Base-by-base conservation (phyloP, 2,797 vertebrate species). In the Enteromius argenteus region DNA sequence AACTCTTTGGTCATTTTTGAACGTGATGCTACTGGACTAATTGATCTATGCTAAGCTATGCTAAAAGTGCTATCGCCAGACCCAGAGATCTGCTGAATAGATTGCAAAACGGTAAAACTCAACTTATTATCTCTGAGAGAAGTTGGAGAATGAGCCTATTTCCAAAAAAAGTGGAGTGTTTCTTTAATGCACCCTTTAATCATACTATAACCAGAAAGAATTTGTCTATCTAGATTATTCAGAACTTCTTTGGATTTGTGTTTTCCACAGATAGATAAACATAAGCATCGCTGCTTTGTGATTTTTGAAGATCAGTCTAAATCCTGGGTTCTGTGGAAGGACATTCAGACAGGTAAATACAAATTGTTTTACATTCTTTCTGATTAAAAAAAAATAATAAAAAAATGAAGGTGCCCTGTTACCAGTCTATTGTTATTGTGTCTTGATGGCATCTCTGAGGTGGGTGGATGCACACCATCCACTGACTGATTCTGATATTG, bases 311-410 rank as follows among this genome's bases (percentile, higher is more conserved):
- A 99, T 91, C 96, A 95, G 89, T 99, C 98, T 78, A 99, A 99
- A 91, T 98, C 98, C 90, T 99, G 98, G 98, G 97, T 99, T 93
- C 96, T 99, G 91, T 99, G 98, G 98, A 98, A 97, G 92, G 97
- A 99, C 91, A 99, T 99, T 93, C 98, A 99, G 94, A 99, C 98
- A 90, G 98, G 98, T 95, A 94, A 95, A 93, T 89, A 62, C 15
- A 68, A 51, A 72, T 1, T 8, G 15, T 10, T 68, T 72, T 49
- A 30, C 13, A n/a, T 80, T 64, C 1, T 21, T 17, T 79, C 5
- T 58, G n/a, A 68, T 11, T 58, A 8, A 58, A 75, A 58, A 11
- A 81, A 46, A 13, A 42, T 27, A 27, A 75, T 37, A 1, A 49
- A 76, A 49, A 13, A 81, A 58, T 11, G 27, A 37, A 46, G 27